Percentiles rank a stretch among this genome's conserved stretches.
Evolutionary conservation across 1,140 invertebrate species (phyloP).

Genomic region (Mactra quadrangularis): DNA sequence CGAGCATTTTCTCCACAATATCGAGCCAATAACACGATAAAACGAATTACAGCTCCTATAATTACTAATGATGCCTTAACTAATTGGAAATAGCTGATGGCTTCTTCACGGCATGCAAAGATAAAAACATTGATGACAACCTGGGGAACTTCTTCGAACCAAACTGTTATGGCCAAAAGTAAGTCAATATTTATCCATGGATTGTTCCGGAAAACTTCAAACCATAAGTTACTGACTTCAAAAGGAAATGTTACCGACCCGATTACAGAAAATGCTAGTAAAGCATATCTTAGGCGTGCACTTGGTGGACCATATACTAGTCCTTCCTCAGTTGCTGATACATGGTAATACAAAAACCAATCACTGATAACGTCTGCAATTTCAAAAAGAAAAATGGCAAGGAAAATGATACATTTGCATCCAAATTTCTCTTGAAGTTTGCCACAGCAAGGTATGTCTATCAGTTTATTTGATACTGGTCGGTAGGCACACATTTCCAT

Average conservation of each 20-base stretch:
- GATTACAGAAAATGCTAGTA: conserved; percentile 77
- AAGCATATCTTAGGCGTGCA: conserved; percentile 54
- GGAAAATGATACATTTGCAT: conserved; percentile 69
- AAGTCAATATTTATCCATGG: conserved; percentile 74
- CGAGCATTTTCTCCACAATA: conserved; percentile 72
- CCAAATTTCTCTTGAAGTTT: conserved; percentile 61
- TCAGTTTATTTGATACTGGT: background rate
- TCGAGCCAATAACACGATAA: conserved; percentile 68
- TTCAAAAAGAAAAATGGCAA: conserved; percentile 70
- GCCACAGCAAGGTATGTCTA: conserved; percentile 43
- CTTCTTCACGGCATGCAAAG: conserved; percentile 76
- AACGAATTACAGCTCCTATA: conserved; percentile 70
- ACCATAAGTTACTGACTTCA: conserved; percentile 73
- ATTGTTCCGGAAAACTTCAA: conserved; percentile 70
- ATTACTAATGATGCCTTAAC: conserved; percentile 75
- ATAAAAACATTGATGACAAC: conserved; percentile 74
- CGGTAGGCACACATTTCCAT: conserved; percentile 21
- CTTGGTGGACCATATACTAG: conserved; percentile 76
- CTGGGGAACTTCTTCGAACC: conserved; percentile 79
- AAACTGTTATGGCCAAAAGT: conserved; percentile 72
- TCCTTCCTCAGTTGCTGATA: conserved; percentile 70
- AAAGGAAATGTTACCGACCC: conserved; percentile 76
- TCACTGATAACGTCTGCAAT: conserved; percentile 75
- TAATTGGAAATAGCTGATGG: conserved; percentile 78
- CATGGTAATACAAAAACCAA: conserved; percentile 77